Evolutionary conservation across 2,113 vertebrate genomes (phyloP).

Genomic region (Pachypanchax playfairii): DNA sequence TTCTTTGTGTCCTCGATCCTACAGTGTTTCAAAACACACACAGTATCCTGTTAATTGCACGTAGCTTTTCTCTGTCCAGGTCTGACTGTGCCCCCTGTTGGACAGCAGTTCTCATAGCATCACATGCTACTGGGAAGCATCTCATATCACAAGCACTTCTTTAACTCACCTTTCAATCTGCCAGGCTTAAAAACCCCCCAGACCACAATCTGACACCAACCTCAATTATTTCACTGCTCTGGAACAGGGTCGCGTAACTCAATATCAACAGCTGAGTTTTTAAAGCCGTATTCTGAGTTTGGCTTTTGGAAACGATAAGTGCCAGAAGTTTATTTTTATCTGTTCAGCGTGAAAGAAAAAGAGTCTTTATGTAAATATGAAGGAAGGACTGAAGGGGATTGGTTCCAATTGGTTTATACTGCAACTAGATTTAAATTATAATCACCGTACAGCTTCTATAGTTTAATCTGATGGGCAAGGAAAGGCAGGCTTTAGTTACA

Average conservation of each 20-base stretch:
- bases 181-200: slow-evolving; percentile 56
- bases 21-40: slow-evolving; percentile 19
- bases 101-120: slow-evolving; percentile 15
- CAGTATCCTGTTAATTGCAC: slow-evolving; percentile 6
- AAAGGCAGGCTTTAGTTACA: slow-evolving; percentile 42
- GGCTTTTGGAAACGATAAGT: slow-evolving; percentile 68
- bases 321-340: slow-evolving; percentile 76
- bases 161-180: slow-evolving; percentile 67
- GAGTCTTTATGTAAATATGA: slow-evolving; percentile 67
- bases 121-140: slow-evolving; percentile 3
- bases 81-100: slow-evolving; percentile 79
- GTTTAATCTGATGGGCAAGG: slow-evolving; percentile 67
- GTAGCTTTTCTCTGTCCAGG: slow-evolving; percentile 32
- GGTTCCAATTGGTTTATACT: slow-evolving; percentile 49
- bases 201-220: slow-evolving; percentile 79
- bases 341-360: slow-evolving; percentile 57
- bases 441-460: slow-evolving; percentile 44
- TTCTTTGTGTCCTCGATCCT: neutral
- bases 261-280: slow-evolving; percentile 77
- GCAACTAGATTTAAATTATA: slow-evolving; percentile 55
- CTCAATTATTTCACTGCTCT: slow-evolving; percentile 76
- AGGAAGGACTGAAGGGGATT: slow-evolving; percentile 47
- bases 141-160: slow-evolving; percentile 63
- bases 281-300: slow-evolving; percentile 59
- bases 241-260: slow-evolving; percentile 59